phyloP scores from a whole-genome alignment of 2,797 vertebrate species.

The Clarias pachynema region DNA sequence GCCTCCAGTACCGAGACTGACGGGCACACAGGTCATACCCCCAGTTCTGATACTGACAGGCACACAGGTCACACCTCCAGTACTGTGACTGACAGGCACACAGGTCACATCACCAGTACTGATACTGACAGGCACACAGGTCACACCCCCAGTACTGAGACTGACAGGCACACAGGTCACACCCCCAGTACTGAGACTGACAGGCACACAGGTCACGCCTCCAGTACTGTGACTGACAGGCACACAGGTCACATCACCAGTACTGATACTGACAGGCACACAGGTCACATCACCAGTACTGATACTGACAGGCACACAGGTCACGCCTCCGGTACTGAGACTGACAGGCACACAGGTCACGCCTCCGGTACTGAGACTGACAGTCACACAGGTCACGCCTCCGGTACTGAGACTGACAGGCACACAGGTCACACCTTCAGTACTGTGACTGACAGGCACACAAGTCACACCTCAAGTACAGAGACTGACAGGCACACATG shows the following conservation, averaged over 20 bases:
- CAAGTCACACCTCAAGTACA: neutral
- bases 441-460: neutral
- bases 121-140: neutral
- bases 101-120: neutral
- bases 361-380: too few relatives aligned
- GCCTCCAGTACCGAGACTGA: neutral
- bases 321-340: neutral
- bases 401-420: neutral
- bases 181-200: neutral
- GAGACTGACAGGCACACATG: neutral
- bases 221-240: neutral
- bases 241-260: neutral
- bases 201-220: neutral
- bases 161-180: neutral
- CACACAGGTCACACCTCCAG: too few relatives aligned
- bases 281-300: neutral
- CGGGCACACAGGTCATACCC: neutral
- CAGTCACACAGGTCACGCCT: neutral
- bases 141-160: neutral
- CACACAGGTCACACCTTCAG: neutral
- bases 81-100: neutral
- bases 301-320: neutral
- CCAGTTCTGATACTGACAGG: neutral
- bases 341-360: neutral
- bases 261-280: neutral